Base-by-base conservation (phyloP, 2,113 vertebrate species). In the Lanius ludovicianus region DNA sequence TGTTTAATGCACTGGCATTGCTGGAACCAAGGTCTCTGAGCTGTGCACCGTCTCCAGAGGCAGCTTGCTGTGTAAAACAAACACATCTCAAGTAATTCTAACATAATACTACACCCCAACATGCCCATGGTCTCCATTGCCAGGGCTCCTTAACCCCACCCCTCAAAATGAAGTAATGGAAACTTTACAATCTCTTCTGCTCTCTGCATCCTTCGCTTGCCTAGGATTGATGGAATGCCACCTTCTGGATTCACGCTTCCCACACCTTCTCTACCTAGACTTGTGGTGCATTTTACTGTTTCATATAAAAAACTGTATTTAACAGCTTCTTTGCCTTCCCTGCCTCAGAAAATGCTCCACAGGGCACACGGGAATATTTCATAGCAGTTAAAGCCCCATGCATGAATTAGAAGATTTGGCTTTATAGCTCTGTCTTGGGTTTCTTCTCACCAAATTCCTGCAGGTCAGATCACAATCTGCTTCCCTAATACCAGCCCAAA, bases 401-500 rank as follows among this genome's bases (percentile, higher is more conserved):
- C 3, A 5, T 4, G 13, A 96, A 74, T 69, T 39, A 63, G 77
- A 94, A 85, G 55, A 74, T 69, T 88, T 78, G 77, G 23, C 31
- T 94, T 79, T 79, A 62, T 63, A 82, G 70, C 41, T 96, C 14
- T 60, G n/a, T 44, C 75, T 77, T 76, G n/a, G 33, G 30, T 41
- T 88, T 88, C 78, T 77, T 86, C 52, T 92, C 90, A 86, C 42
- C 68, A 59, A 77, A 94, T 68, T 90, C 68, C 64, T 35, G n/a
- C 9, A 13, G 56, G 39, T 84, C 60, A 77, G 42, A 52, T 77
- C 86, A 65, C 71, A 63, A 20, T 31, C n/a, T 71, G 30, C 20
- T 84, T 80, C 68, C 23, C 31, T 70, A 65, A 27, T 23, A 41
- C 18, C 20, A 52, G 19, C 52, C 42, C 60, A 92, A 86, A 83